These are phyloP conservation scores for Noctua comes DNA, from an alignment of 2,888 invertebrate genomes.

Conservation along the genomic window DNA sequence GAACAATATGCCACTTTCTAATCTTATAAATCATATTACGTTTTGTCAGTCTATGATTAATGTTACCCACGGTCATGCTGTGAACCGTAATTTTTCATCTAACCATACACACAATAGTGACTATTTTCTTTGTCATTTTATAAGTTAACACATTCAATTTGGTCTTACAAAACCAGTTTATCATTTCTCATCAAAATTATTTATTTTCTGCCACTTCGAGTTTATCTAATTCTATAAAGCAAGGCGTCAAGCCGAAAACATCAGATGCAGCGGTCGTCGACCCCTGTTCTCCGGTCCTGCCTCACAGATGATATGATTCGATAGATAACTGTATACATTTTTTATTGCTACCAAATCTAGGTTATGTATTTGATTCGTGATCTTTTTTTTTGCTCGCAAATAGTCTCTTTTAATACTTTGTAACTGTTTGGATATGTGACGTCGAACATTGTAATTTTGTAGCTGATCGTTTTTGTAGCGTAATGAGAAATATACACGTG, in stretches of 20 bases:
- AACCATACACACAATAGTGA: constrained; percentile 15
- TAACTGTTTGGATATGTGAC: constrained; percentile 70
- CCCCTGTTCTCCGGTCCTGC: constrained; percentile 79
- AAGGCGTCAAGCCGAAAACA: constrained; percentile 77
- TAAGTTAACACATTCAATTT: constrained; percentile 42
- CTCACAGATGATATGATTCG: constrained; percentile 85
- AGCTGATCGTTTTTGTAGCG: constrained; percentile 47
- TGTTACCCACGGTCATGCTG: constrained; percentile 18
- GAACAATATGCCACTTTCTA: constrained; percentile 59
- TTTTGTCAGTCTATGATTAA: constrained; percentile 47
- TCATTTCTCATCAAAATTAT: constrained; percentile 45
- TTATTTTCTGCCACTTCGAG: constrained; percentile 71
- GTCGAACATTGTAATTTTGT: constrained; percentile 57
- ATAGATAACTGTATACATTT: constrained; percentile 89
- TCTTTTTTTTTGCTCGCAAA: constrained; percentile 68
- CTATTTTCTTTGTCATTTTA: constrained; percentile 29
- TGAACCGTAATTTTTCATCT: constrained; percentile 37
- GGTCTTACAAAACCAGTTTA: constrained; percentile 39
- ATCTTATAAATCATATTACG: constrained; percentile 51
- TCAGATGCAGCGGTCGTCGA: constrained; percentile 79
- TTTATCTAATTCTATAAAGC: constrained; percentile 76
- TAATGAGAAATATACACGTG: constrained; percentile 59
- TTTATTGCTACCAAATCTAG: constrained; percentile 83
- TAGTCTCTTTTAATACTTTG: constrained; percentile 62
- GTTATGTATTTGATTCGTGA: constrained; percentile 84